These are phyloP conservation scores for Dipodomys spectabilis DNA, from an alignment of 2,113 vertebrate species.

Conservation along the genomic window DNA sequence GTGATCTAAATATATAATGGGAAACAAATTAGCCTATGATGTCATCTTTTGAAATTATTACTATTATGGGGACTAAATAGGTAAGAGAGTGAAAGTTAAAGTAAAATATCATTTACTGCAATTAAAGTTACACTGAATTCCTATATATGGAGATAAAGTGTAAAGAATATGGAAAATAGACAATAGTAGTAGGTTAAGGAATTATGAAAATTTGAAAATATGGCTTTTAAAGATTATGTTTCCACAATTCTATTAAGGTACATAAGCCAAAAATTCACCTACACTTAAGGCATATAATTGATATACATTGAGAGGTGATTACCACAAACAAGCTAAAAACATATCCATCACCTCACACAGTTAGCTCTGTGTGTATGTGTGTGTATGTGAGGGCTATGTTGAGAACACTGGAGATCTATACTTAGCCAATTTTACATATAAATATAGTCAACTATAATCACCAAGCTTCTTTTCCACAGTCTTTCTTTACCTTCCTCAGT, in stretches of 20 bases:
- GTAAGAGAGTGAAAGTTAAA: constrained; percentile 19
- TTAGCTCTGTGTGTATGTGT: not conserved
- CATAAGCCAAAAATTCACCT: not conserved
- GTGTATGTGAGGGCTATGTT: not conserved
- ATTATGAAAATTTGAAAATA: constrained; percentile 8
- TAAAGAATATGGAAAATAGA: constrained; percentile 7
- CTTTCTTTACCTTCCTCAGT: too few relatives aligned
- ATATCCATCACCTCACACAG: not conserved
- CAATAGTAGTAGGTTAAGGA: not conserved
- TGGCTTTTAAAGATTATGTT: not conserved
- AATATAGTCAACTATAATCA: too few relatives aligned
- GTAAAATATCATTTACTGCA: not conserved
- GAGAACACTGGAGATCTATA: not conserved
- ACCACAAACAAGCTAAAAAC: not conserved
- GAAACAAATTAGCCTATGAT: not conserved
- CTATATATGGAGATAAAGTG: not conserved
- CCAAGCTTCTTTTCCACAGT: not conserved
- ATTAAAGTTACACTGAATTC: constrained; percentile 31
- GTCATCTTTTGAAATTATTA: not conserved
- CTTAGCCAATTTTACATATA: not conserved
- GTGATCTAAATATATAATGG: not conserved
- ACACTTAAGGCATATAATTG: not conserved
- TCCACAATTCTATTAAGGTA: not conserved
- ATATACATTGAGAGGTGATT: not conserved
- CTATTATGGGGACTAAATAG: not conserved